Percentiles rank a stretch among this genome's conserved stretches.
These are phyloP conservation scores for Apamea epomidion DNA, from an alignment of 2,888 invertebrate genomes.

Conservation along the genomic window DNA sequence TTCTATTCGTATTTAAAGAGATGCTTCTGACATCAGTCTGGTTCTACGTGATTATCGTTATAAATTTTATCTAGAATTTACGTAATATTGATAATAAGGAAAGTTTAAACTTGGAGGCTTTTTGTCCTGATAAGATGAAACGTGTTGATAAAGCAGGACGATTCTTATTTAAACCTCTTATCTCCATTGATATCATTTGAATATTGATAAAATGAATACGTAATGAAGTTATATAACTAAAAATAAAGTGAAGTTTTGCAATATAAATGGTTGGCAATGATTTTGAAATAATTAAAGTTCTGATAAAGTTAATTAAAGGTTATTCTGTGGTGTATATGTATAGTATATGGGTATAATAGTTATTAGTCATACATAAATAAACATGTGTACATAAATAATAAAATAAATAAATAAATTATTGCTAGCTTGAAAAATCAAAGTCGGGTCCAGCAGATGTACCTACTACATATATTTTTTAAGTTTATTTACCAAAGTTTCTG, in stretches of 20 bases:
- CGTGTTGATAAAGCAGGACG: conserved; percentile 67
- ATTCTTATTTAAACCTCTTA: conserved; percentile 25
- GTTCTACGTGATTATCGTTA: conserved; percentile 69
- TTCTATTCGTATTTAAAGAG: conserved; percentile 70
- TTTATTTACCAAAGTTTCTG: not conserved
- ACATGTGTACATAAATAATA: too few relatives aligned
- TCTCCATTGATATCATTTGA: conserved; percentile 14
- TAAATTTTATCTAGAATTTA: conserved; percentile 64
- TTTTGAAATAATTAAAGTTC: not conserved
- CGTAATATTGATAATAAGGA: conserved; percentile 47
- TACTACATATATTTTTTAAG: not conserved
- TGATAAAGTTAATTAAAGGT: not conserved
- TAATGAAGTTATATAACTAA: conserved; percentile 1
- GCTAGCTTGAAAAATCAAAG: not conserved
- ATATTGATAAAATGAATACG: conserved; percentile 23
- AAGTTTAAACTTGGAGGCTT: conserved; percentile 22
- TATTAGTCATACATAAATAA: not conserved
- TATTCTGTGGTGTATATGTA: not conserved
- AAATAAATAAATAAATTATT: too few relatives aligned
- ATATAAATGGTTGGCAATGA: not conserved
- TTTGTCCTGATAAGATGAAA: conserved; percentile 64
- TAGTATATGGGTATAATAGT: not conserved
- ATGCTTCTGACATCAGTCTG: conserved; percentile 52
- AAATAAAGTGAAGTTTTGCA: conserved; percentile 14
- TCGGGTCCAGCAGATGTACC: not conserved